phyloP scores from a whole-genome alignment of 2,797 vertebrate species.

The Erethizon dorsatum region DNA sequence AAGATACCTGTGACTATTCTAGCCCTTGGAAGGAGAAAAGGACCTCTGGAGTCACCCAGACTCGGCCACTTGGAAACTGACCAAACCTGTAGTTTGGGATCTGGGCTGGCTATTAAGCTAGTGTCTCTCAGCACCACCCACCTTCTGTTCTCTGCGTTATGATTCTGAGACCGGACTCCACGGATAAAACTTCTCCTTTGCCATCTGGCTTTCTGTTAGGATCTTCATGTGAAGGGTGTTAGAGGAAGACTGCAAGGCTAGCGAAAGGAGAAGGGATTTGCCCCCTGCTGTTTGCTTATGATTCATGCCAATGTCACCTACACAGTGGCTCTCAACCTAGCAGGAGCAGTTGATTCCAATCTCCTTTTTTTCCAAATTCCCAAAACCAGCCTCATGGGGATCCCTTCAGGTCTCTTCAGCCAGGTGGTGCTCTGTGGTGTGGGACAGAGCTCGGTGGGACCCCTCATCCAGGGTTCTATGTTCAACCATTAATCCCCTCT shows the following conservation, averaged over 20 bases:
- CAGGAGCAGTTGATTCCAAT: background rate
- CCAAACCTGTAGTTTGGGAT: background rate
- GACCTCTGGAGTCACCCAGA: background rate
- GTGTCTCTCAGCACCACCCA: background rate
- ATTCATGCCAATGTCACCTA: background rate
- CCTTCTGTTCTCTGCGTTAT: slow-evolving; percentile 28
- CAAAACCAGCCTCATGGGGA: background rate
- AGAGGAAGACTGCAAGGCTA: background rate
- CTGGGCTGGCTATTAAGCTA: background rate
- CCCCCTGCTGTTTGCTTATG: background rate
- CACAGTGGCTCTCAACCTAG: background rate
- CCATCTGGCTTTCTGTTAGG: slow-evolving; percentile 50
- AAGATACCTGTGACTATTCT: background rate
- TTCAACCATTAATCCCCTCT: background rate
- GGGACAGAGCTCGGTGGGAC: background rate
- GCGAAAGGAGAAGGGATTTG: background rate
- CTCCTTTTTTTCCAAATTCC: background rate
- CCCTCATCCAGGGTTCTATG: background rate
- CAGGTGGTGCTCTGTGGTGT: background rate
- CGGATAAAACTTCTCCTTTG: slow-evolving; percentile 7
- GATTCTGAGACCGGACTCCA: slow-evolving; percentile 11
- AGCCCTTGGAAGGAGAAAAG: background rate
- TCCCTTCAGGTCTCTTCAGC: background rate
- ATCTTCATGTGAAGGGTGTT: slow-evolving; percentile 43
- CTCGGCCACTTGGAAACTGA: slow-evolving; percentile 10